A percentile compares a stretch with the other conserved stretches of the same genome.
These are phyloP conservation scores for Pristionchus fissidentatus DNA, from an alignment of 2,888 invertebrate genomes.

Conservation along the genomic window DNA sequence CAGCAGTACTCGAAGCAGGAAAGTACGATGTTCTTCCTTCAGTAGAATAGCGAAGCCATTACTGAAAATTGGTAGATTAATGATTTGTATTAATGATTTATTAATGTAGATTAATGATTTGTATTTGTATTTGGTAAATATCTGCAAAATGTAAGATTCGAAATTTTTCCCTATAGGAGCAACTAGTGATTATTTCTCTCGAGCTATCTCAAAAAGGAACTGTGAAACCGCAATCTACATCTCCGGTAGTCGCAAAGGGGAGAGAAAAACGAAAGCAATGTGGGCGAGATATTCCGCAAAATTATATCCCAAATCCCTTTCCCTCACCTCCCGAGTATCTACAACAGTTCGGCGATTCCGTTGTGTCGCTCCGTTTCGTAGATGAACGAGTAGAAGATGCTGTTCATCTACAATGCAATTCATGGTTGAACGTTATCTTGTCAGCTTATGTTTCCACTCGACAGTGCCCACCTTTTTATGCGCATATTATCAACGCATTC, in stretches of 20 bases:
- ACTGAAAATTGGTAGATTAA: constrained; percentile 79
- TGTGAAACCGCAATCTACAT: too few species aligned
- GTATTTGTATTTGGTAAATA: too few species aligned
- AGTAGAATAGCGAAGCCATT: constrained; percentile 98
- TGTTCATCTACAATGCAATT: constrained; percentile 88
- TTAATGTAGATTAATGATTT: too few species aligned
- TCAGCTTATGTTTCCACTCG: too few species aligned
- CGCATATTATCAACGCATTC: too few species aligned
- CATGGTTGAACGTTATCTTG: too few species aligned
- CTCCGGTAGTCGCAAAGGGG: neutral
- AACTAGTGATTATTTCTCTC: neutral
- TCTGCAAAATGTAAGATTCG: too few species aligned
- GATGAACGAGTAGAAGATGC: constrained; percentile 96
- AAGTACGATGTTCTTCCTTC: constrained; percentile 97
- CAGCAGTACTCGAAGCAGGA: constrained; percentile 92
- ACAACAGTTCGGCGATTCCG: constrained; percentile 96
- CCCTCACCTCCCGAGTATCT: constrained; percentile 97
- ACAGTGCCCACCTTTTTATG: too few species aligned
- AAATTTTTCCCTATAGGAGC: too few species aligned
- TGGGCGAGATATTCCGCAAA: neutral
- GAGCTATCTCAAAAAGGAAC: neutral
- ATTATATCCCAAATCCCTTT: too few species aligned
- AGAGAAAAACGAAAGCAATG: neutral
- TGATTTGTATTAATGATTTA: neutral
- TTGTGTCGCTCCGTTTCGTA: constrained; percentile 99